phyloP scores from a whole-genome alignment of 1,140 invertebrate species.

The Delia radicum region DNA sequence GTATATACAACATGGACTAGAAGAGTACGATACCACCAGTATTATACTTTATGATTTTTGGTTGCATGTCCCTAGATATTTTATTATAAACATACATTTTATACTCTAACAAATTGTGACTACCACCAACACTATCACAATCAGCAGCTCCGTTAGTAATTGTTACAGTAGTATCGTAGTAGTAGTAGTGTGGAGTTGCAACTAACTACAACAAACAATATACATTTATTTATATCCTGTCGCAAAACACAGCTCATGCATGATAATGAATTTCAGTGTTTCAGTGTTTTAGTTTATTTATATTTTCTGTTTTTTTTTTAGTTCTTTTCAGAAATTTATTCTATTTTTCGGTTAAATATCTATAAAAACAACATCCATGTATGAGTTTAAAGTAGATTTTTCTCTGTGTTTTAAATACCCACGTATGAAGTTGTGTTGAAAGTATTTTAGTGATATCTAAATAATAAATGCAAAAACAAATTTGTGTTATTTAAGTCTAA shows the following conservation, averaged over 20 bases:
- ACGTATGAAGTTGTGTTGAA: background rate
- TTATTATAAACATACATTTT: constrained; percentile 7
- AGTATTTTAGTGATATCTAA: background rate
- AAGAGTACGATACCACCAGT: background rate
- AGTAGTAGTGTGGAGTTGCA: background rate
- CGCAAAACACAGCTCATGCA: constrained; percentile 21
- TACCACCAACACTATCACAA: background rate
- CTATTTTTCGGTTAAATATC: background rate
- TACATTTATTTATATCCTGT: constrained; percentile 16
- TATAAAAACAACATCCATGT: background rate
- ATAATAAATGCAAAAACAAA: background rate
- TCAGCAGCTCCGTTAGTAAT: background rate
- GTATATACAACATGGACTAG: background rate
- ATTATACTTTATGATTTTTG: constrained; percentile 22
- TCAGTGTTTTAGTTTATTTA: background rate
- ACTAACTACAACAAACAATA: background rate
- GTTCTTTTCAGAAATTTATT: background rate
- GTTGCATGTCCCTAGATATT: constrained; percentile 8
- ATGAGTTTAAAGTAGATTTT: background rate
- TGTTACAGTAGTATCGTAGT: too few species aligned
- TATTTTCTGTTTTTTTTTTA: background rate
- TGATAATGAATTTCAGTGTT: constrained; percentile 17
- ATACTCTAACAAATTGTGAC: too few species aligned
- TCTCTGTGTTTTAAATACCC: background rate
- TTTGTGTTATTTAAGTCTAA: background rate